Evolutionary conservation across 2,113 vertebrate species (phyloP).

Genomic region (Erythrolamprus reginae): DNA sequence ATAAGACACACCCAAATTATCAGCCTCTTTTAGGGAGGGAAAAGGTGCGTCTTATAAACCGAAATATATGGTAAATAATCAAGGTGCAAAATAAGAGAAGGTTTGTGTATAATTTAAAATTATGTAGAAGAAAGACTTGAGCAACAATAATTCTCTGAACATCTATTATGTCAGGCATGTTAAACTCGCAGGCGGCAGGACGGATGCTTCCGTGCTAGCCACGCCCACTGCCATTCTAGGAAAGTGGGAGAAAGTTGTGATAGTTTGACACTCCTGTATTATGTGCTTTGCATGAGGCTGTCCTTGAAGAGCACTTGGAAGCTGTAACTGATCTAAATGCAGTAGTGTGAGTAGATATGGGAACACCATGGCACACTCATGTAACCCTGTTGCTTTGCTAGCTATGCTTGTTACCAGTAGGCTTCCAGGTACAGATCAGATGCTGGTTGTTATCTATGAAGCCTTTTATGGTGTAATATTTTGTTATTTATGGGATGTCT

Average conservation of each 20-base stretch:
- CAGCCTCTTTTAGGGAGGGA: no score
- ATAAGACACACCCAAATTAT: no score
- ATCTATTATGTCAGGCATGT: not conserved
- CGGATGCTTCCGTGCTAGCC: no score
- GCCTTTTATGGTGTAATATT: not conserved
- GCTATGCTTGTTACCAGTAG: not conserved
- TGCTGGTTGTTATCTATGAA: not conserved
- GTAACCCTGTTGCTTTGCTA: not conserved
- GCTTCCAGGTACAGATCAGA: not conserved
- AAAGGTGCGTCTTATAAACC: no score
- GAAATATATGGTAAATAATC: no score
- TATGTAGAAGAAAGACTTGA: not conserved
- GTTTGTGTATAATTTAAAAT: not conserved
- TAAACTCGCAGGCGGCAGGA: no score
- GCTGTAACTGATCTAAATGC: not conserved
- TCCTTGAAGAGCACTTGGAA: not conserved
- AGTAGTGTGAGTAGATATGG: not conserved
- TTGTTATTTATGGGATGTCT: not conserved
- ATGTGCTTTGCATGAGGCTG: not conserved
- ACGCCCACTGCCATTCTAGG: no score
- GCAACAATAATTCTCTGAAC: not conserved
- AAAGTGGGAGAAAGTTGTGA: no score
- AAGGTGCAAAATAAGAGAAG: not conserved
- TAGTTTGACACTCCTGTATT: no score
- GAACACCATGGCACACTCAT: not conserved